Conservation (phyloP, 1,140 invertebrate species). For the Triops longicaudatus region DNA sequence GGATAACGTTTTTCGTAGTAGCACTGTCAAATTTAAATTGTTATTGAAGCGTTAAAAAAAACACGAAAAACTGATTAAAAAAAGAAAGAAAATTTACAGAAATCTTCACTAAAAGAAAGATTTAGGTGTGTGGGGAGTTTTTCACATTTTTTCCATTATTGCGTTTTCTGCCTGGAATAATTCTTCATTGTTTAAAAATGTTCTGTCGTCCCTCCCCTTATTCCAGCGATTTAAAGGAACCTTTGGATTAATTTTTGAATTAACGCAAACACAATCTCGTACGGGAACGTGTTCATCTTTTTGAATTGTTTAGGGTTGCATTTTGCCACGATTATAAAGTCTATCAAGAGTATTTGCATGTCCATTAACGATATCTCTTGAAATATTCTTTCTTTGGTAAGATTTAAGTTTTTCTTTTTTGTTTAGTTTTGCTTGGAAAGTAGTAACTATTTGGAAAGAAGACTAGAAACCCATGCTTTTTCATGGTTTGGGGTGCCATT, state of each 20-base stretch:
- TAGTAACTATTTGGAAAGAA: background rate
- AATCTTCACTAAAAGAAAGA: too few relatives aligned
- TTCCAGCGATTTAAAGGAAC: too few relatives aligned
- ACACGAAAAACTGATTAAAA: too few relatives aligned
- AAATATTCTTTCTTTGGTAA: background rate
- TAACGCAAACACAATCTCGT: background rate
- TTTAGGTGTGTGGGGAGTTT: too few relatives aligned
- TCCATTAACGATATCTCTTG: background rate
- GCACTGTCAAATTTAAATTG: too few relatives aligned
- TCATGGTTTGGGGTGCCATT: background rate
- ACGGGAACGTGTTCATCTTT: background rate
- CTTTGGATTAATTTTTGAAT: background rate
- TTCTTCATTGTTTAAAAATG: too few relatives aligned
- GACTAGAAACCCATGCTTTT: background rate
- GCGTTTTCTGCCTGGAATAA: too few relatives aligned
- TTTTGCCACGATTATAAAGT: background rate
- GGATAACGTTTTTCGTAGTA: too few relatives aligned
- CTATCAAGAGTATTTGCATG: background rate
- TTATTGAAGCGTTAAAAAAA: too few relatives aligned
- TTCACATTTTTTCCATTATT: too few relatives aligned
- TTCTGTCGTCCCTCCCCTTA: too few relatives aligned
- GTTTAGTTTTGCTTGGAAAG: background rate
- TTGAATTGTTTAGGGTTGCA: background rate
- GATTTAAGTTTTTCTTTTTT: background rate
- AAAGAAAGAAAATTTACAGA: too few relatives aligned